These are phyloP conservation scores for Mus spretus DNA, from an alignment of 2,797 vertebrate species.

Conservation along the genomic window DNA sequence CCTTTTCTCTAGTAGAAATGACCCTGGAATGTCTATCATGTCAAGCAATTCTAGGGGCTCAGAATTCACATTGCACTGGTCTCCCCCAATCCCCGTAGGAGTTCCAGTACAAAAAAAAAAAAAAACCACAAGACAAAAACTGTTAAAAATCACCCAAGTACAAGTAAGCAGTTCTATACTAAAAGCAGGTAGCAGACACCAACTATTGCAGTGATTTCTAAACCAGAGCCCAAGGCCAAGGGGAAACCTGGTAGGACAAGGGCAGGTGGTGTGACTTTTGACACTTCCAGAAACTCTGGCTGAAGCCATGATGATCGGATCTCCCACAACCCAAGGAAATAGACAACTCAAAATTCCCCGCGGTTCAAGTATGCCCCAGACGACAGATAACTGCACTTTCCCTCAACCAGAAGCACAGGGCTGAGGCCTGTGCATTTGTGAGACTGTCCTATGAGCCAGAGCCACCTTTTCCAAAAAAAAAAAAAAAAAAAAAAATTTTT, in stretches of 20 bases:
- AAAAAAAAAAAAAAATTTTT: no score
- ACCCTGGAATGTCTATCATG: not conserved
- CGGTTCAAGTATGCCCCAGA: not conserved
- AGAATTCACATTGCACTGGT: not conserved
- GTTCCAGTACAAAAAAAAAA: not conserved
- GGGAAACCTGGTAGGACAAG: not conserved
- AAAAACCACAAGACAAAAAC: constrained; percentile 25
- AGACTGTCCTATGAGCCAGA: not conserved
- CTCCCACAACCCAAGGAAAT: not conserved
- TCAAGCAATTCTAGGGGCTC: not conserved
- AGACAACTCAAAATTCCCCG: constrained; percentile 4
- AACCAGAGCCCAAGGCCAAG: not conserved
- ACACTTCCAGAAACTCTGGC: not conserved
- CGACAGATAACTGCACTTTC: not conserved
- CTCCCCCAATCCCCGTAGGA: not conserved
- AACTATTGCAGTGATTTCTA: constrained; percentile 11
- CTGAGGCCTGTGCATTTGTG: not conserved
- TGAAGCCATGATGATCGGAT: not conserved
- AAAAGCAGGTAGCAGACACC: not conserved
- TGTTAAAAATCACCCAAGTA: not conserved
- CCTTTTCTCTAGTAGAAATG: not conserved
- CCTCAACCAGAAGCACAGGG: not conserved
- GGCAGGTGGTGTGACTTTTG: not conserved
- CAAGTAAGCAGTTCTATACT: not conserved
- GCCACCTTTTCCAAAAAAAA: not conserved